These are phyloP conservation scores for Patella ulyssiponensis DNA, from an alignment of 2,888 invertebrate species.

Conservation along the genomic window DNA sequence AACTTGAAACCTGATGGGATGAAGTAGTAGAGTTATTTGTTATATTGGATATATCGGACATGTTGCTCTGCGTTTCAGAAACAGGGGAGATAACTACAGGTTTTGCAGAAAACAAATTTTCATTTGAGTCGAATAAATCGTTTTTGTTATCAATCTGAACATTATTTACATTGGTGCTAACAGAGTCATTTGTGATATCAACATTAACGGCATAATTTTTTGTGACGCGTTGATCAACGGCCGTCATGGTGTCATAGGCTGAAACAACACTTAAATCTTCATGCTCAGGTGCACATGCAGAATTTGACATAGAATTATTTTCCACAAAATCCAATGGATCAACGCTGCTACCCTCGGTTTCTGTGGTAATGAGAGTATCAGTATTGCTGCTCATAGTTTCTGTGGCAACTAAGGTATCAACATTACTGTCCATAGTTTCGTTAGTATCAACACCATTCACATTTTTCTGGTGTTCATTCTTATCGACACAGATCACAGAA, in stretches of 20 bases:
- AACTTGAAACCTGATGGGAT: conserved; percentile 23
- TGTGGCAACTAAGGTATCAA: background rate
- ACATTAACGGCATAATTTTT: no score
- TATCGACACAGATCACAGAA: no score
- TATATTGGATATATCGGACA: background rate
- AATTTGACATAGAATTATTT: background rate
- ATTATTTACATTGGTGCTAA: background rate
- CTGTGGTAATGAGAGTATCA: background rate
- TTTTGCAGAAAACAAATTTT: background rate
- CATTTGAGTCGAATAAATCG: conserved; percentile 1
- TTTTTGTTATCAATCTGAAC: background rate
- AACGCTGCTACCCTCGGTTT: conserved; percentile 12
- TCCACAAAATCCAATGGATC: conserved; percentile 15
- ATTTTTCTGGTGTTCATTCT: background rate
- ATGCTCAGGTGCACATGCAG: background rate
- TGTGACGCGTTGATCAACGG: no score
- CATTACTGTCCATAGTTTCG: conserved; percentile 8
- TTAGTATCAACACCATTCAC: conserved; percentile 8
- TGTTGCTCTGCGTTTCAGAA: background rate
- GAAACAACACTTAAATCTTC: background rate
- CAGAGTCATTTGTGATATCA: no score
- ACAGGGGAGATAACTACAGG: background rate
- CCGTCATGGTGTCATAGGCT: no score
- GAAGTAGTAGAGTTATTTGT: background rate
- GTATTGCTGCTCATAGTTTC: background rate